phyloP scores from a whole-genome alignment of 2,888 invertebrate genomes.

The Agriopis aurantiaria region DNA sequence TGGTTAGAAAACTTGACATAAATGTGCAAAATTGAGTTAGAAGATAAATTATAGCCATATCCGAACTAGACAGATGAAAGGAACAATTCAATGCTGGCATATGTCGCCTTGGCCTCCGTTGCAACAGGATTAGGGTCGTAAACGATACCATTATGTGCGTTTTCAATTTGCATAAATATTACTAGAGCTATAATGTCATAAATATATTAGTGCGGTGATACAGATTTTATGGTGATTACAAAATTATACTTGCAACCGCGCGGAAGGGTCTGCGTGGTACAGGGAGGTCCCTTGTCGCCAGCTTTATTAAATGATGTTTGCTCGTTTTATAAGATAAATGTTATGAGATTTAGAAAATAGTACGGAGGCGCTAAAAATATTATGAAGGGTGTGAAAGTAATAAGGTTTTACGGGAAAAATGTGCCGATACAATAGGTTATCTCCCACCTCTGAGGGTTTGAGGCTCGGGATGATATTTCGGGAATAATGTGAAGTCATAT shows the following conservation, averaged over 20 bases:
- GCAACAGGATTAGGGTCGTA: constrained; percentile 75
- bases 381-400: constrained; percentile 52
- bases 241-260: constrained; percentile 72
- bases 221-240: constrained; percentile 86
- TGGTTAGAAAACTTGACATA: too few species aligned
- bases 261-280: constrained; percentile 63
- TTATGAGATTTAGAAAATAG: constrained; percentile 49
- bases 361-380: constrained; percentile 45
- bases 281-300: constrained; percentile 41
- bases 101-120: constrained; percentile 67
- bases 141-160: constrained; percentile 81
- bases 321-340: constrained; percentile 47
- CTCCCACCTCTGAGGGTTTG: constrained; percentile 58
- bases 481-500: constrained; percentile 83
- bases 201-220: constrained; percentile 85
- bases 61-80: constrained; percentile 40
- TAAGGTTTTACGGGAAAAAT: constrained; percentile 56
- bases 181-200: constrained; percentile 82
- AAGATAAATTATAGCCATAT: constrained; percentile 21
- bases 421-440: constrained; percentile 57
- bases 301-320: constrained; percentile 47
- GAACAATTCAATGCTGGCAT: constrained; percentile 62
- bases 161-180: constrained; percentile 87
- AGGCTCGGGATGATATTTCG: constrained; percentile 53
- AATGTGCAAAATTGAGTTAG: too few species aligned